These are phyloP conservation scores for Diaprepes abbreviatus DNA, from an alignment of 2,888 invertebrate species.

Conservation along the genomic window DNA sequence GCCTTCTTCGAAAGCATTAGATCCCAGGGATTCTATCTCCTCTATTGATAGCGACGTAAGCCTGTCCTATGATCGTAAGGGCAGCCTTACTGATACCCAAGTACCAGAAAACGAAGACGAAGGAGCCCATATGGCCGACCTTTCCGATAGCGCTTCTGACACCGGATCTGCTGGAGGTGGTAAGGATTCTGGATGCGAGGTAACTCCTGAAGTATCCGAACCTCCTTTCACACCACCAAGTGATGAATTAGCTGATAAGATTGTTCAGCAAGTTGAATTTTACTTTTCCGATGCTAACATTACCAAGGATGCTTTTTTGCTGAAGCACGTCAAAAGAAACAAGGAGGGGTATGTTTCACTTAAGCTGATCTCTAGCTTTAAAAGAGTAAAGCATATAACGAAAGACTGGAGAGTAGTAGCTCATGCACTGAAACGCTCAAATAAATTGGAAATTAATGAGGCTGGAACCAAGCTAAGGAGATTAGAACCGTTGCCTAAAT, in stretches of 20 bases:
- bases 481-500: constrained; percentile 86
- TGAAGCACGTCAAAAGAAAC: constrained; percentile 95
- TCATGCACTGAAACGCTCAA: constrained; percentile 83
- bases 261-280: constrained; percentile 91
- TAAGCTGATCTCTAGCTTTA: constrained; percentile 95
- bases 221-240: constrained; percentile 78
- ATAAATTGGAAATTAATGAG: constrained; percentile 89
- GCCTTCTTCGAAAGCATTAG: constrained; percentile 67
- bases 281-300: constrained; percentile 97
- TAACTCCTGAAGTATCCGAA: constrained; percentile 71
- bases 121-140: constrained; percentile 73
- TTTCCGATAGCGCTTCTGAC: constrained; percentile 78
- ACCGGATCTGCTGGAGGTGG: constrained; percentile 75
- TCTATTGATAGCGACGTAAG: constrained; percentile 75
- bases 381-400: constrained; percentile 92
- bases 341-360: constrained; percentile 96
- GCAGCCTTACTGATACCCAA: constrained; percentile 58
- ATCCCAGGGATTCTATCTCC: constrained; percentile 73
- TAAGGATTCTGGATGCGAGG: constrained; percentile 79
- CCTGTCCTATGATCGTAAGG: constrained; percentile 69
- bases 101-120: constrained; percentile 70
- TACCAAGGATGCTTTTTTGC: constrained; percentile 93
- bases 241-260: constrained; percentile 83
- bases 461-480: constrained; percentile 91
- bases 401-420: constrained; percentile 96